A percentile compares a stretch with the other conserved stretches of the same genome.
These are phyloP conservation scores for Cepaea nemoralis DNA, from an alignment of 1,140 invertebrate species.

Conservation along the genomic window DNA sequence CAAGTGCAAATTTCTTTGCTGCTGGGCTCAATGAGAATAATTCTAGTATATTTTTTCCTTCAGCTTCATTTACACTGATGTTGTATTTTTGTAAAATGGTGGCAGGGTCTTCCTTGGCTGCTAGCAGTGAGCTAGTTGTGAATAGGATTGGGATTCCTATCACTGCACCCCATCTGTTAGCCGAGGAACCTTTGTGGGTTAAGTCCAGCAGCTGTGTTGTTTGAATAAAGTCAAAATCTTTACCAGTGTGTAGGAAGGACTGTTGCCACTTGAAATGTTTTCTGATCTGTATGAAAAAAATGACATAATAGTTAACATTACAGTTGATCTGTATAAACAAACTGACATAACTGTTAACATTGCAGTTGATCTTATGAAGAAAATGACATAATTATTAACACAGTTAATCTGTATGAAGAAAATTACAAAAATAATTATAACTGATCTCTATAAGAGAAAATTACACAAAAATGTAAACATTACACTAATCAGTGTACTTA, in stretches of 20 bases:
- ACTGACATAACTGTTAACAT: too few relatives aligned
- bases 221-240: background rate
- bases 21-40: background rate
- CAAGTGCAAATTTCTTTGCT: constrained; percentile 29
- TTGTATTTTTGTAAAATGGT: background rate
- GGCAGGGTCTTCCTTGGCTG: background rate
- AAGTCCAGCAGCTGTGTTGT: constrained; percentile 1
- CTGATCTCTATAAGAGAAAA: too few relatives aligned
- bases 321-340: too few relatives aligned
- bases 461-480: too few relatives aligned
- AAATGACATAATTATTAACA: too few relatives aligned
- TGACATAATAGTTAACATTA: too few relatives aligned
- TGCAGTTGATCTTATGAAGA: too few relatives aligned
- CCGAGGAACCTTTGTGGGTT: background rate
- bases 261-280: background rate
- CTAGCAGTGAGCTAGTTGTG: background rate
- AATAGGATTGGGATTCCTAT: background rate
- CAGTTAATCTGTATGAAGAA: too few relatives aligned
- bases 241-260: background rate
- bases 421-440: too few relatives aligned
- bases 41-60: background rate
- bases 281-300: constrained; percentile 19
- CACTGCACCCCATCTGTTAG: constrained; percentile 23
- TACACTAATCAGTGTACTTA: too few relatives aligned
- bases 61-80: background rate